Base-by-base conservation (phyloP, 2,113 vertebrate species). In the Sakesphorus luctuosus region DNA sequence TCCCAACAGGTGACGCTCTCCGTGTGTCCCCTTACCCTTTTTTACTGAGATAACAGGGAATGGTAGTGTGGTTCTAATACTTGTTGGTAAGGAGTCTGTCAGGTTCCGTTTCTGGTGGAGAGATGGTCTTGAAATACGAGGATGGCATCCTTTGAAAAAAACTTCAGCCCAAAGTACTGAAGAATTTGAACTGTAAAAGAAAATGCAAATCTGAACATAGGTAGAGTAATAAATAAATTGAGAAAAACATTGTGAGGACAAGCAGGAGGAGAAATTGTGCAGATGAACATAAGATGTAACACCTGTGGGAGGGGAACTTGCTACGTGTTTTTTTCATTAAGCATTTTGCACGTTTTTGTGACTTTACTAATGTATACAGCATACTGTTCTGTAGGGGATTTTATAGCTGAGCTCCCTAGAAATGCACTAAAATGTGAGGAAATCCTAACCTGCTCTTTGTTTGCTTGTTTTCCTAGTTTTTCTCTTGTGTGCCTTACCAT, bases 391-490 rank as follows among this genome's bases (percentile, higher is more conserved):
- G 26, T 36, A 52, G 35, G 31, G 11, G 6, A 8, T 35, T 65
- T 53, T 31, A 21, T 66, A 46, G 21, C 29, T 76, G 53, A 87
- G 36, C 36, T 76, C 23, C 61, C 14, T 89, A 82, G 52, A 67
- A 91, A 65, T 84, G 15, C 20, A 12, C 33, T 77, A 3, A 92
- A 77, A 76, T 35, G 11, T 61, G 36, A 67, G 94, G 85, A 90
- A 72, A 71, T 84, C 35, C 31, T 93, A 89, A 90, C 62, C 58
- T 79, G 55, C 74, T 93, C 88, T 93, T 96, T 95, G 85, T 96
- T 96, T 96, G 77, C 90, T 95, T 93, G 83, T 96, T 96, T 94
- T 97, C 93, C 90, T 91, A 78, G 59, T 93, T 94, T 92, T 93
- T 87, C 33, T 92, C 65, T 91, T 96, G 72, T 71, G 79, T 96